Percentiles rank a stretch among this genome's conserved stretches.
Evolutionary conservation across 2,888 invertebrate species (phyloP).

Genomic region (Drosophila anomelani): DNA sequence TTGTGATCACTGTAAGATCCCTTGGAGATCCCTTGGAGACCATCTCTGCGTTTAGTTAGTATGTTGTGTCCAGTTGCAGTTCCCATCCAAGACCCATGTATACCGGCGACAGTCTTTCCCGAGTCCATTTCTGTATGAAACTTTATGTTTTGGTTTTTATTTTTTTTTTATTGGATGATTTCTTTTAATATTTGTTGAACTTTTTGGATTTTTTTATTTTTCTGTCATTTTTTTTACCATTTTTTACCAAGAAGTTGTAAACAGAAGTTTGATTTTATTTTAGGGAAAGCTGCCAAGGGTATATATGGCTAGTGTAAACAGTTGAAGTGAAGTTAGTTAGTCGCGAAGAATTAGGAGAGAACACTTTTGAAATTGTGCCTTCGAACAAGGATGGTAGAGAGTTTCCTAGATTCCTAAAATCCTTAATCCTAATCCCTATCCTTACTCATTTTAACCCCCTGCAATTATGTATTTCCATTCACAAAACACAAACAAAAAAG

Average conservation of each 20-base stretch:
- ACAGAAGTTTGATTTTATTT: too few species aligned
- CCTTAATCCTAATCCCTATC: not conserved
- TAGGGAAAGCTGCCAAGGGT: too few species aligned
- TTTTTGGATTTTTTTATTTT: not conserved
- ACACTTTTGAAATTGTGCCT: constrained; percentile 78
- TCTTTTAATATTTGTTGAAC: not conserved
- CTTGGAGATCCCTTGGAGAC: not conserved
- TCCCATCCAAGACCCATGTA: constrained; percentile 21
- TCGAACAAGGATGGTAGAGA: constrained; percentile 70
- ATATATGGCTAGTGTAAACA: constrained; percentile 52
- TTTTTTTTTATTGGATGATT: not conserved
- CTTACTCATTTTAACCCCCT: not conserved
- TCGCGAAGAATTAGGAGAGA: constrained; percentile 22
- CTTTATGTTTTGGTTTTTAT: not conserved
- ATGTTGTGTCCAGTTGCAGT: constrained; percentile 15
- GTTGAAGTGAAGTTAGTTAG: constrained; percentile 32
- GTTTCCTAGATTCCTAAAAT: not conserved
- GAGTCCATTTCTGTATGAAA: not conserved
- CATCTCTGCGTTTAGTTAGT: constrained; percentile 17
- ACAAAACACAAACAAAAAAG: constrained; percentile 26
- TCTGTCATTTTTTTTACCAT: too few species aligned
- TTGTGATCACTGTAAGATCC: too few species aligned
- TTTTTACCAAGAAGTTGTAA: not conserved
- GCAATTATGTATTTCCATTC: constrained; percentile 17
- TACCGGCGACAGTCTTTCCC: not conserved